phyloP scores from a whole-genome alignment of 2,797 vertebrate genomes.

The Notamacropus eugenii region DNA sequence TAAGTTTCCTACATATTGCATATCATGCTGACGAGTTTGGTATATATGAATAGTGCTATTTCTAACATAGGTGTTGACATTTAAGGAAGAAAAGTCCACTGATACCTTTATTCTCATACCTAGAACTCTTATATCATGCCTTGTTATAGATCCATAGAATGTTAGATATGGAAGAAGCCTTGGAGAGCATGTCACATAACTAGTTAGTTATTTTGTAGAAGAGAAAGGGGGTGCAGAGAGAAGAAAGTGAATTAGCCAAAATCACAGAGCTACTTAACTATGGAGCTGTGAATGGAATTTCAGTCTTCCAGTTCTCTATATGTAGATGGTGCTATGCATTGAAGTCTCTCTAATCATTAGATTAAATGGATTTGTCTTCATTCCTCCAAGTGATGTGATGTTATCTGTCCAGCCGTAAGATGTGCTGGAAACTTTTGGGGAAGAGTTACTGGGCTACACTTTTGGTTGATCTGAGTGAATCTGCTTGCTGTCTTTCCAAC shows the following conservation, averaged over 20 bases:
- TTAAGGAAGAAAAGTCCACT: neutral
- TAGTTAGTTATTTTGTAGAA: neutral
- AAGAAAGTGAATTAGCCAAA: neutral
- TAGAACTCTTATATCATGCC: slow-evolving; percentile 22
- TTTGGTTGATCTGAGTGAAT: neutral
- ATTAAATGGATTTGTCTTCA: neutral
- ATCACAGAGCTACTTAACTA: neutral
- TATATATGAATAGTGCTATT: slow-evolving; percentile 30
- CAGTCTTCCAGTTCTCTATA: neutral
- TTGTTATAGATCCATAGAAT: neutral
- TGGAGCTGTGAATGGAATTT: neutral
- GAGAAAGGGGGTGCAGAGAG: neutral
- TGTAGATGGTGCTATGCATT: neutral
- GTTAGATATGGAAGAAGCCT: neutral
- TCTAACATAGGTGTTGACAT: slow-evolving; percentile 19
- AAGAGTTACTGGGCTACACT: neutral
- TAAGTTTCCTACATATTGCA: slow-evolving; percentile 6
- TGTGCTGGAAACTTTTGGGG: neutral
- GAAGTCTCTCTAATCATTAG: neutral
- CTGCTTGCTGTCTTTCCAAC: neutral
- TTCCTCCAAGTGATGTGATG: neutral
- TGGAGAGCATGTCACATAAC: neutral
- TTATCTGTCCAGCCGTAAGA: neutral
- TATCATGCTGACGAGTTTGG: neutral
- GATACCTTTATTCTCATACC: neutral